A percentile compares a stretch with the other conserved stretches of the same genome.
Conservation (phyloP, 2,797 vertebrate species). For the Chelon labrosus region DNA sequence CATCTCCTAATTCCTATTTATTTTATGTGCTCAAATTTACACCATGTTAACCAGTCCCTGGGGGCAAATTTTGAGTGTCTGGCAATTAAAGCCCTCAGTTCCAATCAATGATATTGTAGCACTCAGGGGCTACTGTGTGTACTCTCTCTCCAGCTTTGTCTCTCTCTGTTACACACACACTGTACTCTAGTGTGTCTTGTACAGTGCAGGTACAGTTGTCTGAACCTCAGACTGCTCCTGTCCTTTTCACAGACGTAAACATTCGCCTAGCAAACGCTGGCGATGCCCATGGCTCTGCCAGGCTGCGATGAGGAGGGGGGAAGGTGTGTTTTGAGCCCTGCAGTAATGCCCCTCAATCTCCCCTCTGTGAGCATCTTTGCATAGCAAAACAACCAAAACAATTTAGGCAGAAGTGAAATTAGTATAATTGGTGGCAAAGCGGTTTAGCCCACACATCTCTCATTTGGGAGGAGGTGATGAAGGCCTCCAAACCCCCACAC, state of each 20-base stretch:
- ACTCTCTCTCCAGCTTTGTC: not conserved
- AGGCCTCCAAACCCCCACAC: slow-evolving; percentile 70
- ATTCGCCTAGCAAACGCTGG: slow-evolving; percentile 39
- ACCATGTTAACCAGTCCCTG: slow-evolving; percentile 48
- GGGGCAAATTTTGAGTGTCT: slow-evolving; percentile 52
- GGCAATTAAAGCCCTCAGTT: slow-evolving; percentile 62
- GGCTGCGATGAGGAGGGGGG: slow-evolving; percentile 31
- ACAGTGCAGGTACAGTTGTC: slow-evolving; percentile 14
- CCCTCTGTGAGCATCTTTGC: slow-evolving; percentile 73
- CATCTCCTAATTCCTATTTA: slow-evolving; percentile 53
- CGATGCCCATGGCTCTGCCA: slow-evolving; percentile 48
- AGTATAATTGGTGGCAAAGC: slow-evolving; percentile 85
- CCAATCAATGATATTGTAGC: slow-evolving; percentile 56
- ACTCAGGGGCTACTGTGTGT: slow-evolving; percentile 29
- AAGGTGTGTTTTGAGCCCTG: slow-evolving; percentile 59
- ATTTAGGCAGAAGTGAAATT: slow-evolving; percentile 79
- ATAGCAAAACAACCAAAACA: slow-evolving; percentile 77
- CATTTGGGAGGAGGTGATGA: slow-evolving; percentile 73
- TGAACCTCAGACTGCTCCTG: slow-evolving; percentile 17
- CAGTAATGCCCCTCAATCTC: slow-evolving; percentile 71
- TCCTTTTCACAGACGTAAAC: slow-evolving; percentile 15
- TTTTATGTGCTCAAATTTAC: slow-evolving; percentile 56
- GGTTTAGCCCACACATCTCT: slow-evolving; percentile 82
- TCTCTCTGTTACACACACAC: not conserved
- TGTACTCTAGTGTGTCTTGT: slow-evolving; percentile 17